Conservation (phyloP, 2,888 invertebrate genomes). For the Oasisia sp. region DNA sequence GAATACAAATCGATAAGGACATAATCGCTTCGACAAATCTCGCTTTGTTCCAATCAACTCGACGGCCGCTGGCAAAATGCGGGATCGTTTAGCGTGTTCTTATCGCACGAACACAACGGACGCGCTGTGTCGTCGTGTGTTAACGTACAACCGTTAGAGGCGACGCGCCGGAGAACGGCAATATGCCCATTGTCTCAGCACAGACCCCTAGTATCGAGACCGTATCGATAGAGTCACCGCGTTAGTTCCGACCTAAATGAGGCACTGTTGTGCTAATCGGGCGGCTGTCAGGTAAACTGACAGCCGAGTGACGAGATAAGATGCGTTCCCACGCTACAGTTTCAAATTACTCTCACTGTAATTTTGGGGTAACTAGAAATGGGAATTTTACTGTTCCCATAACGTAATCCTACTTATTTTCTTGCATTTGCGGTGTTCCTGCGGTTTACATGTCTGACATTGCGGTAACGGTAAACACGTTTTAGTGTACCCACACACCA, state of each 20-base stretch:
- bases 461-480: background rate
- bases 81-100: conserved; percentile 11
- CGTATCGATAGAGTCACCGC: background rate
- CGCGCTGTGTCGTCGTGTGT: conserved; percentile 9
- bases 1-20: conserved; percentile 13
- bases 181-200: background rate
- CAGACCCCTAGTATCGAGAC: background rate
- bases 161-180: background rate
- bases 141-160: background rate
- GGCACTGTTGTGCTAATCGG: conserved; percentile 3
- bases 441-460: background rate
- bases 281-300: background rate
- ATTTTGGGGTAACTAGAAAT: background rate
- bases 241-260: background rate
- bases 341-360: background rate
- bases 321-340: conserved; percentile 9
- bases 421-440: background rate
- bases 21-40: background rate
- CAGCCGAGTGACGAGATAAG: background rate
- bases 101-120: background rate
- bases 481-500: background rate
- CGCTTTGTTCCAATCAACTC: background rate
- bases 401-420: background rate
- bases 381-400: background rate
- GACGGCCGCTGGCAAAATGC: background rate